phyloP scores from a whole-genome alignment of 2,113 vertebrate genomes.

The Dendrocopos noguchii region DNA sequence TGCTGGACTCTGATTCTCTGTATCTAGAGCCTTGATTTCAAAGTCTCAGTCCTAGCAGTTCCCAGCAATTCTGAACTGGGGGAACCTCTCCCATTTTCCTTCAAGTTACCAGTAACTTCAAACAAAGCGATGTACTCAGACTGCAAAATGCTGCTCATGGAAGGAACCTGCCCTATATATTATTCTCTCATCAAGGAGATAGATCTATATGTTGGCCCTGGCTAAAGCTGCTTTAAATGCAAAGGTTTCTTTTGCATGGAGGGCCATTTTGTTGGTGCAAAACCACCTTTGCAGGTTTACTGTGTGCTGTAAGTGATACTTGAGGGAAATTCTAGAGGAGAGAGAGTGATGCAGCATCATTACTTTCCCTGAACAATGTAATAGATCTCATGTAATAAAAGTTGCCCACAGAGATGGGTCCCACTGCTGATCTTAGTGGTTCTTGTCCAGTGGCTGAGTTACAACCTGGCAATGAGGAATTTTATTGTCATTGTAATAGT shows the following conservation, averaged over 20 bases:
- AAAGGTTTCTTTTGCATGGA: neutral
- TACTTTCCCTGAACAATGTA: rapidly evolving
- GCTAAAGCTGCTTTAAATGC: neutral
- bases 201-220: neutral
- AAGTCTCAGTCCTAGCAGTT: neutral
- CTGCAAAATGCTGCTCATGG: neutral
- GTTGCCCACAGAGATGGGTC: neutral
- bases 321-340: neutral
- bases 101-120: neutral
- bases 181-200: neutral
- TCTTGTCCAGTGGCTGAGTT: neutral
- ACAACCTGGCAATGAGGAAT: neutral
- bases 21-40: neutral
- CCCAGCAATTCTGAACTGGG: neutral
- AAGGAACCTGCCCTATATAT: neutral
- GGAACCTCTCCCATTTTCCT: neutral
- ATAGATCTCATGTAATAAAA: neutral
- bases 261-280: neutral
- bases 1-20: neutral
- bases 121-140: neutral
- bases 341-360: neutral
- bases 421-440: neutral
- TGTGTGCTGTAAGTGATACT: neutral
- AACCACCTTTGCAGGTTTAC: neutral
- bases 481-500: neutral